Evolutionary conservation across 2,113 vertebrate genomes (phyloP).

Genomic region (Eretmodus cyanostictus): DNA sequence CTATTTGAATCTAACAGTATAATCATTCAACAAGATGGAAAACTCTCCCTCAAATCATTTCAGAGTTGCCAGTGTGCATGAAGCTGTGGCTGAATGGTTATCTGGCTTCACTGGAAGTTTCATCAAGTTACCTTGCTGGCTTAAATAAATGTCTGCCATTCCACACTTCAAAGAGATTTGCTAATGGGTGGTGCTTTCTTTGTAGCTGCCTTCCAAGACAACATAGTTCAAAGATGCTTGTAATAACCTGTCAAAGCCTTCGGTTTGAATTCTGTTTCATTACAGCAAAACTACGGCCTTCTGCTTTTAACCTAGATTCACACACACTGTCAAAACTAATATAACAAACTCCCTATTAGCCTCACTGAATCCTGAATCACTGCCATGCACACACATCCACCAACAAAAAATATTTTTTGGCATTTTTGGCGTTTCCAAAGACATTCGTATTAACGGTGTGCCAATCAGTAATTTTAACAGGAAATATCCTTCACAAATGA

Average conservation of each 20-base stretch:
- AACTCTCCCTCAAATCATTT: not conserved
- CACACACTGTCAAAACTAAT: not conserved
- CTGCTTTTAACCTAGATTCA: not conserved
- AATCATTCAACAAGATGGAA: slow-evolving; percentile 3
- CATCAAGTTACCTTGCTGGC: not conserved
- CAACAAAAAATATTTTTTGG: not conserved
- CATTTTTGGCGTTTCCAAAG: not conserved
- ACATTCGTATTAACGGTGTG: not conserved
- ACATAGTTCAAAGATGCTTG: slow-evolving; percentile 18
- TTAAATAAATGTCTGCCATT: slow-evolving; percentile 11
- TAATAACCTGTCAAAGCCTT: slow-evolving; percentile 25
- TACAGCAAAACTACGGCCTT: not conserved
- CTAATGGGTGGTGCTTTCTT: not conserved
- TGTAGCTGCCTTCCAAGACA: not conserved
- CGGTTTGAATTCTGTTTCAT: not conserved
- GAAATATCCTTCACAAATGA: not conserved
- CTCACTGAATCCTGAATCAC: not conserved
- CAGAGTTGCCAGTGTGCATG: not conserved
- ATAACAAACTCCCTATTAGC: not conserved
- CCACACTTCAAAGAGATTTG: not conserved
- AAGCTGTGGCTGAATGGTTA: not conserved
- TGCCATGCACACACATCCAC: not conserved
- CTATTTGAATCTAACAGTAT: not conserved
- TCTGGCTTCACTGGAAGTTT: slow-evolving; percentile 10
- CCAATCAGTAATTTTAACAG: not conserved